These are phyloP conservation scores for Phallusia fumigata DNA, from an alignment of 23 tunicate genomes.

Conservation along the genomic window DNA sequence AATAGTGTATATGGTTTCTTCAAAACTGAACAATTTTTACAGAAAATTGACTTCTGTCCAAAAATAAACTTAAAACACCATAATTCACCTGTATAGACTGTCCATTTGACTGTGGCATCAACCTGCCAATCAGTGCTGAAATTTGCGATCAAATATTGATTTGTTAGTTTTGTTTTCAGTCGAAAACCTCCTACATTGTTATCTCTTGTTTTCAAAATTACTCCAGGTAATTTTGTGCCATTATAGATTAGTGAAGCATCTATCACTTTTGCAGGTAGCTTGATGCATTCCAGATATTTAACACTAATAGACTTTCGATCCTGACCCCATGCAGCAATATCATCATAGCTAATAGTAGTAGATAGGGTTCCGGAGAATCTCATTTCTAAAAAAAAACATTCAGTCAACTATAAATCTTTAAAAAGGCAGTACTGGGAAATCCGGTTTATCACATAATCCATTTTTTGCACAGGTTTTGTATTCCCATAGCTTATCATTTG, in stretches of 20 bases:
- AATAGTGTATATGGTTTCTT: no score
- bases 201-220: neutral
- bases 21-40: no score
- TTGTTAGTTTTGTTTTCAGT: neutral
- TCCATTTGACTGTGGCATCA: neutral
- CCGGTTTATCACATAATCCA: no score
- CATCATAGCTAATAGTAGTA: neutral
- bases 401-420: no score
- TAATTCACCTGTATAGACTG: neutral
- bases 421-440: no score
- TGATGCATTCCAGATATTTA: neutral
- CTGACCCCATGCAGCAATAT: neutral
- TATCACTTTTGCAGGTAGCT: neutral
- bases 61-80: neutral
- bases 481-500: no score
- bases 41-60: no score
- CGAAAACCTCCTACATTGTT: neutral
- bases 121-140: neutral
- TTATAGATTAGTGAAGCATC: neutral
- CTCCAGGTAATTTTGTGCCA: neutral
- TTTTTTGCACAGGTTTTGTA: no score
- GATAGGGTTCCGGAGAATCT: neutral
- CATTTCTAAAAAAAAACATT: no score
- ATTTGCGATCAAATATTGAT: neutral
- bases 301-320: neutral